phyloP scores from a whole-genome alignment of 35 echinoderm and acorn worm genomes.

The Heliocidaris erythrogramma region DNA sequence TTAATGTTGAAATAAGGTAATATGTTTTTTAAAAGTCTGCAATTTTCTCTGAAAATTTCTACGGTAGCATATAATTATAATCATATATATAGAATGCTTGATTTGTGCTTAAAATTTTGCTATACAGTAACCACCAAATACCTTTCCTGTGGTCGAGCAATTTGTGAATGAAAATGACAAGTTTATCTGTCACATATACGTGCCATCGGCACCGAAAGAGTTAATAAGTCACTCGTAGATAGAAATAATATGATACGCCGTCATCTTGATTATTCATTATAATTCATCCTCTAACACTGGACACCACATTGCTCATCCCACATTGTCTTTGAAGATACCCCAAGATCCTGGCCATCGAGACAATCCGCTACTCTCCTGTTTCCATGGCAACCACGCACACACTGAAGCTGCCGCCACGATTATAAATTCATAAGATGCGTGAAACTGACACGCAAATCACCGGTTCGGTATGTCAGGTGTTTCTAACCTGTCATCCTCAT shows the following conservation, averaged over 20 bases:
- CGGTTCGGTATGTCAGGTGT: constrained; percentile 35
- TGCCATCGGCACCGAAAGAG: too few relatives aligned
- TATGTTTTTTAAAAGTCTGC: too few relatives aligned
- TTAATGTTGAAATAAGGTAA: too few relatives aligned
- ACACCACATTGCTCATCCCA: neutral
- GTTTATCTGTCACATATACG: too few relatives aligned
- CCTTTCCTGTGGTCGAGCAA: too few relatives aligned
- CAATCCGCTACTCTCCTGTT: neutral
- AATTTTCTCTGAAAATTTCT: too few relatives aligned
- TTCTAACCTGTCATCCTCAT: constrained; percentile 15
- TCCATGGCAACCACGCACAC: neutral
- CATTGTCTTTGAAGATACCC: neutral
- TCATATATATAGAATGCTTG: too few relatives aligned
- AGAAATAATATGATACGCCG: neutral
- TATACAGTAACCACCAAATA: too few relatives aligned
- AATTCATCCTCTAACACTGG: neutral
- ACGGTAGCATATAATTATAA: too few relatives aligned
- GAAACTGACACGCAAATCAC: constrained; percentile 27
- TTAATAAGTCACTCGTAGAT: neutral
- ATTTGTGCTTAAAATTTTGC: too few relatives aligned
- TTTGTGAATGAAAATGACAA: too few relatives aligned
- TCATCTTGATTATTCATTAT: neutral
- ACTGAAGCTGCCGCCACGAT: neutral
- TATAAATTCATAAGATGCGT: constrained; percentile 20
- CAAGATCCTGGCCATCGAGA: neutral